Evolutionary conservation across 2,888 invertebrate genomes (phyloP).

Genomic region (Dorcus parallelipipedus): DNA sequence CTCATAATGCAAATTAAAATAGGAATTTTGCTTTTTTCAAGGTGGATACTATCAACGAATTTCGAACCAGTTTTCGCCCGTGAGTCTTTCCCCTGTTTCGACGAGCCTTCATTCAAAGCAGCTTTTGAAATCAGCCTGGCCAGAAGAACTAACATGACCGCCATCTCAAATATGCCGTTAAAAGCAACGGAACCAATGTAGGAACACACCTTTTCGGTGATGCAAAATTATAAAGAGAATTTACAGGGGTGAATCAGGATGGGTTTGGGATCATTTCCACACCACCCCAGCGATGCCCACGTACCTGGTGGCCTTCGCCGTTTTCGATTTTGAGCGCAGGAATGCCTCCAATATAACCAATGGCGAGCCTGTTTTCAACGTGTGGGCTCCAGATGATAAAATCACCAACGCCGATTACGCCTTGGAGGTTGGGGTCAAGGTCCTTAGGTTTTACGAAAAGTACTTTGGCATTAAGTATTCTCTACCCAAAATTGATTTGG

Average conservation of each 20-base stretch:
- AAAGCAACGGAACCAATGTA: constrained; percentile 54
- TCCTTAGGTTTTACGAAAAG: constrained; percentile 52
- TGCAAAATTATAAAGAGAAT: neutral
- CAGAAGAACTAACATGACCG: constrained; percentile 60
- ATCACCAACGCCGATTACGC: constrained; percentile 48
- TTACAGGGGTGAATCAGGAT: constrained; percentile 43
- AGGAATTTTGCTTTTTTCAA: constrained; percentile 30
- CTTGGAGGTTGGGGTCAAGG: constrained; percentile 51
- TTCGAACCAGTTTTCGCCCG: constrained; percentile 65
- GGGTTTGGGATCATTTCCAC: constrained; percentile 62
- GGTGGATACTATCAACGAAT: constrained; percentile 61
- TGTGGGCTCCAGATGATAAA: constrained; percentile 49
- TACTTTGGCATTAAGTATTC: constrained; percentile 55
- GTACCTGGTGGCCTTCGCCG: constrained; percentile 64
- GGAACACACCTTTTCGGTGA: constrained; percentile 34
- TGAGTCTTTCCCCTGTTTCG: constrained; percentile 72
- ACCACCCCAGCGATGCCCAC: constrained; percentile 70
- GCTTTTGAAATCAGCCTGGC: constrained; percentile 70
- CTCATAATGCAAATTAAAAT: neutral
- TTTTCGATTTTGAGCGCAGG: constrained; percentile 36
- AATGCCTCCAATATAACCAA: constrained; percentile 21
- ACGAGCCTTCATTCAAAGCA: constrained; percentile 74
- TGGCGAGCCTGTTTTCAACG: constrained; percentile 41
- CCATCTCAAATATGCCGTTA: constrained; percentile 70
- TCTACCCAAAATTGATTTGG: constrained; percentile 55